Evolutionary conservation across 2,113 vertebrate genomes (phyloP), one percentile per base, ranked within the genome.

Genomic region (Spheniscus mendiculus): DNA sequence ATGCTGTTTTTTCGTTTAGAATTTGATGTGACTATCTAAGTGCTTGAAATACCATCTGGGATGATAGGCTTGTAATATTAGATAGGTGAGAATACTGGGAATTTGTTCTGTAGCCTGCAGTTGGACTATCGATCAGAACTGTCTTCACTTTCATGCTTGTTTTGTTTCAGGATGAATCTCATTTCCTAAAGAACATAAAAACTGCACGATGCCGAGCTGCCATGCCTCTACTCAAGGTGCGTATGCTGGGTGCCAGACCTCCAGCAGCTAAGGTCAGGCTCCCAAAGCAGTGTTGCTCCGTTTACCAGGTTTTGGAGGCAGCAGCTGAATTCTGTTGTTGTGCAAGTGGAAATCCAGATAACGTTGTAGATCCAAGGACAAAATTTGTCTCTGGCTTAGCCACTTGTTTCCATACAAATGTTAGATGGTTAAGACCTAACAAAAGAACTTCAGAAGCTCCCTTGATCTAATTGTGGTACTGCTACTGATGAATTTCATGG

Each of bases 131-230:
- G 58, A 66, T 85, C 53, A 16, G 27, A 82, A 17, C 36, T 66
- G 67, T 83, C 56, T 88, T 97, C 10, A 76, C 55, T 87, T 91
- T 7, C 11, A 2, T 90, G 44, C 50, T 88, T 96, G 70, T 96
- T 93, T 88, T 97, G 30, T 80, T 98, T 77, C 96, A 99, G 99
- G 99, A 99, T 95, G 99, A 99, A 95, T 99, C 99, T 76, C 99
- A 99, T 98, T 99, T 99, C 94, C 98, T 99, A 91, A 99, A 99
- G 98, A 99, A 99, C 91, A 97, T 98, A 15, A 99, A 99, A 98
- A 99, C 99, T 1, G 99, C 98, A 49, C 99, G 99, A 52, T 99
- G 99, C 89, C 99, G 98, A 94, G 98, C 99, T 67, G 99, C 99
- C 13, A 93, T 99, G 96, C 99, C 99, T 59, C 95, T 99, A 3